phyloP scores from a whole-genome alignment of 1,140 invertebrate genomes.

The Aphidius gifuensis region DNA sequence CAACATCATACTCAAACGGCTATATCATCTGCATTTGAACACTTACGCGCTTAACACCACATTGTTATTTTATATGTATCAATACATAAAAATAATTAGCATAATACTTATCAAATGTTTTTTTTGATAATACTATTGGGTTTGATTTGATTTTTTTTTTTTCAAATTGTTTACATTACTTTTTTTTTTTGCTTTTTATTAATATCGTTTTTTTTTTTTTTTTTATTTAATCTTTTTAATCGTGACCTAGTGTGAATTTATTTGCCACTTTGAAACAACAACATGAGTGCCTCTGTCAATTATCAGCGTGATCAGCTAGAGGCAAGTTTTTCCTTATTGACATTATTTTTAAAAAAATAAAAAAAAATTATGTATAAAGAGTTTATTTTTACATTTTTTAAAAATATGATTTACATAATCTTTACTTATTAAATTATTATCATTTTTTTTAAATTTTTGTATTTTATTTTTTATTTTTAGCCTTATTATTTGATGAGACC shows the following conservation, averaged over 20 bases:
- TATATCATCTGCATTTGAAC: constrained; percentile 15
- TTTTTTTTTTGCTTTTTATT: not conserved
- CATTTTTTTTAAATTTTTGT: not conserved
- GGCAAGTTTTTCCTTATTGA: constrained; percentile 33
- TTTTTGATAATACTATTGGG: not conserved
- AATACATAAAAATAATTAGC: not conserved
- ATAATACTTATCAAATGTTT: not conserved
- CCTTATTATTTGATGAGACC: constrained; percentile 21
- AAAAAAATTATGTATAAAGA: not conserved
- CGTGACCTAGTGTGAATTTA: not conserved
- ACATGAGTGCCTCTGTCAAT: constrained; percentile 35
- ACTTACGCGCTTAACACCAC: constrained; percentile 13
- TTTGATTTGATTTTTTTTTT: not conserved
- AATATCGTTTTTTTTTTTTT: constrained; percentile 9
- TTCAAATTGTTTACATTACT: not conserved
- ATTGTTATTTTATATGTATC: not conserved
- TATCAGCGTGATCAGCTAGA: constrained; percentile 34
- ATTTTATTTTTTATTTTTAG: constrained; percentile 23
- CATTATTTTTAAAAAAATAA: not conserved
- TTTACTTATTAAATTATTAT: not conserved
- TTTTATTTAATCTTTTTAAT: not conserved
- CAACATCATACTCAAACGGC: constrained; percentile 20
- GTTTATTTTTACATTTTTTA: constrained; percentile 15
- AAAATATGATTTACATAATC: constrained; percentile 3
- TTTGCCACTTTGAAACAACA: constrained; percentile 10